These are phyloP conservation scores for Anas bernieri DNA, from an alignment of 2,797 vertebrate species.

Conservation along the genomic window DNA sequence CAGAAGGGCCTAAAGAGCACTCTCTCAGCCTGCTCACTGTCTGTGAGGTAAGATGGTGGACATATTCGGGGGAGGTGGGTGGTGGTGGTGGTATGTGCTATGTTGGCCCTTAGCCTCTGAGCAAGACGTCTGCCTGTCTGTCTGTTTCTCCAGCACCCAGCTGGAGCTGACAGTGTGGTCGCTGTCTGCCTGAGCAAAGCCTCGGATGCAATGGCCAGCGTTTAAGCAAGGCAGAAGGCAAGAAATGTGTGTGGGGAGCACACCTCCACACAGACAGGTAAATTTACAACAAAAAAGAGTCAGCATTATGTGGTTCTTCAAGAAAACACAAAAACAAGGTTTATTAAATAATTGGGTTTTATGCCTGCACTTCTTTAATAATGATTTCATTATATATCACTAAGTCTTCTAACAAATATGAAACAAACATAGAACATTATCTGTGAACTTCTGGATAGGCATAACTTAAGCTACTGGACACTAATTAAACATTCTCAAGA, in stretches of 20 bases:
- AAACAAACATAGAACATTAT: not conserved
- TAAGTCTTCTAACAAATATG: not conserved
- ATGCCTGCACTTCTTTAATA: not conserved
- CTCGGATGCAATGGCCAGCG: no score
- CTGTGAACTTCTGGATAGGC: not conserved
- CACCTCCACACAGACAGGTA: not conserved
- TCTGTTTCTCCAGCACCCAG: not conserved
- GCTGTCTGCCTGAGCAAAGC: not conserved
- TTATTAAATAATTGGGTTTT: not conserved
- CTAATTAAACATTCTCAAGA: not conserved
- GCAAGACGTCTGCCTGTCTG: not conserved
- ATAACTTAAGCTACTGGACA: not conserved
- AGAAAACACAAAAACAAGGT: not conserved
- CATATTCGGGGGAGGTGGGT: no score
- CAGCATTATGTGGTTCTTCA: not conserved
- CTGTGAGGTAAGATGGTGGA: not conserved
- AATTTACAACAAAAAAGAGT: not conserved
- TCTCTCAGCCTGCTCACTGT: not conserved
- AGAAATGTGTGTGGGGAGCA: not conserved
- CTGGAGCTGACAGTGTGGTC: not conserved
- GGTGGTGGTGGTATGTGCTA: not conserved
- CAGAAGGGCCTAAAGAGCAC: not conserved
- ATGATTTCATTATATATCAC: not conserved
- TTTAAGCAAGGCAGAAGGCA: not conserved
- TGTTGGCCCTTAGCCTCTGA: not conserved